Evolutionary conservation across 2,113 vertebrate species (phyloP).

Genomic region (Cricetomys ansorgei): DNA sequence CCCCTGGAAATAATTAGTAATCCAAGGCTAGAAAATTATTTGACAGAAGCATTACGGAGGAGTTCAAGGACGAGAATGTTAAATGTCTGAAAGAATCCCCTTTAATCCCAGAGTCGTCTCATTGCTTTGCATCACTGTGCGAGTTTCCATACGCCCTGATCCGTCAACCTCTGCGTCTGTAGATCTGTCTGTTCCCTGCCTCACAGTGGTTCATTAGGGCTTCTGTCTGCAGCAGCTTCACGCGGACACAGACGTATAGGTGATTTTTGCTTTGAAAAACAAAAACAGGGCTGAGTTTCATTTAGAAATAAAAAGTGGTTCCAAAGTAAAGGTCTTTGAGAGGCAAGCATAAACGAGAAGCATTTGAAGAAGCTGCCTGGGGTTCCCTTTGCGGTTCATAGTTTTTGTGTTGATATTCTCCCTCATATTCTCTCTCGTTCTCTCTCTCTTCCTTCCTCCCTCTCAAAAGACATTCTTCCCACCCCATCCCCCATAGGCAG

Average conservation of each 20-base stretch:
- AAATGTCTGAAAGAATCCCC: neutral
- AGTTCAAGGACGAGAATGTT: neutral
- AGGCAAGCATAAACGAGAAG: neutral
- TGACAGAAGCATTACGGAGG: neutral
- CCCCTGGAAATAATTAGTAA: neutral
- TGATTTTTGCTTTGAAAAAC: conserved; percentile 35
- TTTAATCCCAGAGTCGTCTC: no score
- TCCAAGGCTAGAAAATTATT: neutral
- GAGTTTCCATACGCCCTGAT: no score
- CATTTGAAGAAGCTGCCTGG: neutral
- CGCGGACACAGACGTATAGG: neutral
- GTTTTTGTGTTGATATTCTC: neutral
- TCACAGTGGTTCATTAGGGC: neutral
- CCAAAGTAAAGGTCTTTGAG: neutral
- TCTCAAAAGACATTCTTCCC: rapidly evolving
- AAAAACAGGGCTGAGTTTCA: neutral
- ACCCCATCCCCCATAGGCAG: neutral
- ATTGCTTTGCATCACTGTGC: neutral
- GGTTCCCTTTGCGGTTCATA: neutral
- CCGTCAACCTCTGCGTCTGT: neutral
- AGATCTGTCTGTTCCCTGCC: neutral
- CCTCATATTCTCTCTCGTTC: neutral
- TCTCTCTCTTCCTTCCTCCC: neutral
- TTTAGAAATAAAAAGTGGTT: neutral
- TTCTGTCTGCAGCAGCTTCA: neutral